Percentiles rank a stretch among this genome's conserved stretches.
Conservation (phyloP, 2,888 invertebrate species). For the Caenorhabditis sp. region DNA sequence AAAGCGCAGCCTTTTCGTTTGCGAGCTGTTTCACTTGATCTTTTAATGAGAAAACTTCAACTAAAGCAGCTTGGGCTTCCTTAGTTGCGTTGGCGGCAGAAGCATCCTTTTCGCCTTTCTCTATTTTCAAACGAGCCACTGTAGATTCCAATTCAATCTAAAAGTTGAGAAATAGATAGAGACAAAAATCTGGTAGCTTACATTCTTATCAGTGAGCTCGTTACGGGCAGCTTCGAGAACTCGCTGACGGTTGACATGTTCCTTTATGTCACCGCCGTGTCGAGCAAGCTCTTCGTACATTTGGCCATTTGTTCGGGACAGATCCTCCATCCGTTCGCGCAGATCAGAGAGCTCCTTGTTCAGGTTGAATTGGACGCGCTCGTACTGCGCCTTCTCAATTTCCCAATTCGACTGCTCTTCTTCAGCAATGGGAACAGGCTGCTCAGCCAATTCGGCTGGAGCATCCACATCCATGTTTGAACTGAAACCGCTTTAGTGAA, state of each 20-base stretch:
- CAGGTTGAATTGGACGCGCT: constrained; percentile 56
- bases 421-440: constrained; percentile 18
- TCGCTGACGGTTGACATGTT: constrained; percentile 32
- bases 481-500: background rate
- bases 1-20: constrained; percentile 54
- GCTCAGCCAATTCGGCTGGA: constrained; percentile 29
- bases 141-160: constrained; percentile 63
- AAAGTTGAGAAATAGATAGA: background rate
- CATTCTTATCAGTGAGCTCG: constrained; percentile 52
- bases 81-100: constrained; percentile 58
- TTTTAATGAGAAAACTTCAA: constrained; percentile 57
- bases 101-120: constrained; percentile 71
- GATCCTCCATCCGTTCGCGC: constrained; percentile 37
- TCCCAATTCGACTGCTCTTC: constrained; percentile 52
- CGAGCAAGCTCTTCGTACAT: constrained; percentile 37
- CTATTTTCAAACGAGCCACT: constrained; percentile 61
- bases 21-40: constrained; percentile 56
- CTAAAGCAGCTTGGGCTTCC: constrained; percentile 67
- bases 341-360: constrained; percentile 51
- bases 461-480: constrained; percentile 54
- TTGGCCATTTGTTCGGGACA: constrained; percentile 31
- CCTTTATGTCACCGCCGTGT: constrained; percentile 35
- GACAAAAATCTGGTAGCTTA: background rate
- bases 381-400: constrained; percentile 53
- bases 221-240: constrained; percentile 61